A percentile compares a stretch with the other conserved stretches of the same genome.
These are phyloP conservation scores for Troglohyphantes excavatus DNA, from an alignment of 2,888 invertebrate genomes.

Conservation along the genomic window DNA sequence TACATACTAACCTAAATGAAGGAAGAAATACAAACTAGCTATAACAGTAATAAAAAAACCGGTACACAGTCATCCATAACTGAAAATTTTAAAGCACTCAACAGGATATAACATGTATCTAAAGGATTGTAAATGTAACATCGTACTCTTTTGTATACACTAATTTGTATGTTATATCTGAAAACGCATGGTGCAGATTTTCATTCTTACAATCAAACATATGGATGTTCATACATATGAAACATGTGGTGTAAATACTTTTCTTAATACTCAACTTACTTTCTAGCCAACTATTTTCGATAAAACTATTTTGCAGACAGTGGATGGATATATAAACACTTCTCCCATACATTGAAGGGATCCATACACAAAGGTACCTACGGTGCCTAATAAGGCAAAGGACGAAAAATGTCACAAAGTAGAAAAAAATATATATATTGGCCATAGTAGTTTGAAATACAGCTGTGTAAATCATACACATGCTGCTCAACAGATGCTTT, in stretches of 20 bases:
- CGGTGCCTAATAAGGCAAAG: conserved; percentile 19
- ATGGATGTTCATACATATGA: background rate
- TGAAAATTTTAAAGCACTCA: background rate
- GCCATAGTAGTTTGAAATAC: no score
- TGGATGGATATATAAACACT: conserved; percentile 42
- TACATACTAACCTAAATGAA: no score
- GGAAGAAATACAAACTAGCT: no score
- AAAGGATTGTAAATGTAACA: conserved; percentile 29
- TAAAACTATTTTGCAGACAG: conserved; percentile 2
- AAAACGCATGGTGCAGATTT: conserved; percentile 8
- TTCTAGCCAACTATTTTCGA: background rate
- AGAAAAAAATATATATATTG: no score
- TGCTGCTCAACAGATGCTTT: no score
- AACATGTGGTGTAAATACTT: conserved; percentile 29
- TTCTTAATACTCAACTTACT: background rate
- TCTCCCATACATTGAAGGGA: conserved; percentile 14
- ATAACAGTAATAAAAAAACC: no score
- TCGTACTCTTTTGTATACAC: background rate
- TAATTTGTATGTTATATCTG: conserved; percentile 7
- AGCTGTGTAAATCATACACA: no score
- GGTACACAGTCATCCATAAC: no score
- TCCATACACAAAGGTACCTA: background rate
- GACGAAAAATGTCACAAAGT: background rate
- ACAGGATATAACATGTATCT: conserved; percentile 1
- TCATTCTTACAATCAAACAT: background rate